Evolutionary conservation across 2,888 invertebrate species (phyloP), one percentile per base, ranked within the genome.

Genomic region (Leucoptera coffeella): DNA sequence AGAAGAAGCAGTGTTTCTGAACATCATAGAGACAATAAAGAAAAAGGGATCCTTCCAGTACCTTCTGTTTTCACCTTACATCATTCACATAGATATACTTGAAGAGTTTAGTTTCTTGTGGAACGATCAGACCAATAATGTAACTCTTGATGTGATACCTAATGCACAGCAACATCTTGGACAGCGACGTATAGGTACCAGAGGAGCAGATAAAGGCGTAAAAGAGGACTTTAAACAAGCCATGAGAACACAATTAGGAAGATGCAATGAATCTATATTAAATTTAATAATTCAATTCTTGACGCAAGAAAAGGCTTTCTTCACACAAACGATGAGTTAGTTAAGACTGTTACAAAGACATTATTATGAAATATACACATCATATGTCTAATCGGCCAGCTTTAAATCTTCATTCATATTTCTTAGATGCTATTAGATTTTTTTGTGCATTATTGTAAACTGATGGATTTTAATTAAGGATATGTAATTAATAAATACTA

Each of bases 161-260:
- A 72, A 62, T 42, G 58, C 71, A 21, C 72, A 73, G 36, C 71
- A 67, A 40, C 69, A 71, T 45, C 49, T 73, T 23, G 72, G 72
- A n/a, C 72, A 73, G 32, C 59, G 92, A 34, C 76, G 93, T 39
- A 90, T 94, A 38, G 84, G 89, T 3, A 94, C 94, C 1, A 74
- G 95, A 30, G 93, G 94, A 6, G 87, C 92, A 12, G 93, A 94
- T 50, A 92, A 93, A 64, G 93, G 91, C 2, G 90, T 87, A 0
- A 85, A 89, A 40, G 93, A 94, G 57, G 94, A 94, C 53, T 88
- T 94, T 35, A 86, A 84, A 45, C 81, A 82, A 45, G 81, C 90
- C 2, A 88, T 94, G 72, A 83, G 85, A 47, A 80, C 85, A 34
- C 93, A 95, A 64, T 84, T 92, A 27, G 74, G 81, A 2, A 73